A percentile compares a stretch with the other conserved stretches of the same genome.
Evolutionary conservation across 2,888 invertebrate species (phyloP).

Genomic region (Thymelicus acteon): DNA sequence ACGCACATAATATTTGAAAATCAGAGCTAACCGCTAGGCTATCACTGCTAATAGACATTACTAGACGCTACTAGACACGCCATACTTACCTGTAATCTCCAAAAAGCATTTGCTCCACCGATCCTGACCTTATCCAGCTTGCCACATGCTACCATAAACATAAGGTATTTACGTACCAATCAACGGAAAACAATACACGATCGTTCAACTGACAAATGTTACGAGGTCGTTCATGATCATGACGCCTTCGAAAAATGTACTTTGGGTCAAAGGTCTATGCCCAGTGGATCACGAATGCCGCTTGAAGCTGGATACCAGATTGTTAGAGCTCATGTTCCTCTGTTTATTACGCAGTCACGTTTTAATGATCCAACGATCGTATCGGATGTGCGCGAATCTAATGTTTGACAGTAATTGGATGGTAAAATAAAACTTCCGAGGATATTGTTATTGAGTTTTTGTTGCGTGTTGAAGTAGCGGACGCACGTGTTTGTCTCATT

Average conservation of each 20-base stretch:
- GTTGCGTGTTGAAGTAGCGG: constrained; percentile 1
- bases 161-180: constrained; percentile 1
- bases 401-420: constrained; percentile 14
- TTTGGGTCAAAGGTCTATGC: constrained; percentile 56
- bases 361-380: constrained; percentile 24
- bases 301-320: constrained; percentile 44
- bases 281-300: constrained; percentile 55
- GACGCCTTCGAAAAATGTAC: constrained; percentile 38
- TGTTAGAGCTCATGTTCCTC: constrained; percentile 30
- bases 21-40: no score
- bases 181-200: constrained; percentile 40
- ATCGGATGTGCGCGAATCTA: constrained; percentile 26
- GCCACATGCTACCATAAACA: background rate
- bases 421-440: constrained; percentile 15
- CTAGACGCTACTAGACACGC: no score
- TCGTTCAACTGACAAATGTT: constrained; percentile 38
- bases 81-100: no score
- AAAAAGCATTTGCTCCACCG: background rate
- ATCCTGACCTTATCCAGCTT: background rate
- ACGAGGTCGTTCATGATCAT: constrained; percentile 52
- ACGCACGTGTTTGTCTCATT: constrained; percentile 1
- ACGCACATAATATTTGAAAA: no score
- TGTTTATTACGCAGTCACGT: constrained; percentile 35
- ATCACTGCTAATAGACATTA: no score
- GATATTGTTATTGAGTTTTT: constrained; percentile 6